Evolutionary conservation across 1,140 invertebrate species (phyloP), one percentile per base, ranked within the genome.

Genomic region (Coboldia fuscipes): DNA sequence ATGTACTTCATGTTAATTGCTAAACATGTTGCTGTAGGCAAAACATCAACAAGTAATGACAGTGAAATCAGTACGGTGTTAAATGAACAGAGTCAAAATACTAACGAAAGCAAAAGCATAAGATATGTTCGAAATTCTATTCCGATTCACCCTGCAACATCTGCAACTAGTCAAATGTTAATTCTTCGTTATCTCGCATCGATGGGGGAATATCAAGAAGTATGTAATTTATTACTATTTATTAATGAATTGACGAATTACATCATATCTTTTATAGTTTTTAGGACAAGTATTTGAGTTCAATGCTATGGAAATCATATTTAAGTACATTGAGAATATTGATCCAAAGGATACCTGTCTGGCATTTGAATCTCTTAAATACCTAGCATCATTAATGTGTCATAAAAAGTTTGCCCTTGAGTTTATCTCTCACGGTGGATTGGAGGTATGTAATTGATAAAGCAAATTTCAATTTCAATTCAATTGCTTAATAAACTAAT

Each of bases 331-430:
- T n/a, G 81, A 93, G 48, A 66, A 92, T 10, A 65, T 76, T 4
- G 77, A 88, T 53, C 85, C 82, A 0, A 70, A 73, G 39, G 85
- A 96, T 60, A 82, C 90, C 9, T 62, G 90, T 21, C 60, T 97
- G 3, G 86, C 86, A 2, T 97, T 97, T 61, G 92, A 96, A 57
- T 88, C 89, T 2, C 60, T 90, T 0, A 79, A 92, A 61, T 97
- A 94, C 57, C 60, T 97, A 3, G 81, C 88, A 0, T 81, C 89
- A 2, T 54, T 97, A 28, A 61, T 97, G 0, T 96, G 89, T 46
- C 92, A 97, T 54, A 97, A 96, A 57, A 97, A 96, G 54, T 96
- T 97, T 61, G 85, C 86, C 0, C 73, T 94, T 8, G 89, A 97
- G 53, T 97, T 97, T 56, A 72, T 97, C 10, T 71, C 76, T 35